phyloP scores from a whole-genome alignment of 2,113 vertebrate genomes.

The Mastomys coucha region DNA sequence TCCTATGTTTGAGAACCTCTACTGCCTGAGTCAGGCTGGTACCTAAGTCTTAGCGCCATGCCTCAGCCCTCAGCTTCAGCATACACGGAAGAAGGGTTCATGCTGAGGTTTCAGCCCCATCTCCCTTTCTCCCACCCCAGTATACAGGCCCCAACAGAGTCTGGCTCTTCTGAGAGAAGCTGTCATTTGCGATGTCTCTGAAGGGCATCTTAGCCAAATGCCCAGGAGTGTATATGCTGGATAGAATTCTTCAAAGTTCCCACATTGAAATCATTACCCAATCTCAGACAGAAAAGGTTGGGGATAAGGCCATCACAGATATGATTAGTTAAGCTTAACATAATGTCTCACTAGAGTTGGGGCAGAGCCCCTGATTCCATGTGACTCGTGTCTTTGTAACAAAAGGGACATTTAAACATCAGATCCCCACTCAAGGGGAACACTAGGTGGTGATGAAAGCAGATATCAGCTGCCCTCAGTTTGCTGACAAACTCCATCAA shows the following conservation, averaged over 20 bases:
- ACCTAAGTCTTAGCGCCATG: neutral
- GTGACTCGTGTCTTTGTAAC: neutral
- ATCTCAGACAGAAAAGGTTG: neutral
- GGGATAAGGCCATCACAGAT: neutral
- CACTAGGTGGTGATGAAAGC: neutral
- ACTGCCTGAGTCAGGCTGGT: neutral
- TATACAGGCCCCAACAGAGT: neutral
- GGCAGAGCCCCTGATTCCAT: neutral
- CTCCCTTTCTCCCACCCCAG: rapidly evolving
- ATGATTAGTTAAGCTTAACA: neutral
- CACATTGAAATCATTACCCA: neutral
- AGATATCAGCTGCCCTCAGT: neutral
- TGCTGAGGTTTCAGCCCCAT: neutral
- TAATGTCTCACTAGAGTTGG: neutral
- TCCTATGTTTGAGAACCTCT: neutral
- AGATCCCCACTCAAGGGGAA: neutral
- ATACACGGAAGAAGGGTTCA: neutral
- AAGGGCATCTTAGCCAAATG: rapidly evolving
- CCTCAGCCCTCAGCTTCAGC: rapidly evolving
- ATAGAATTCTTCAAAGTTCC: neutral
- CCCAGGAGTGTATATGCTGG: neutral
- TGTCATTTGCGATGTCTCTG: rapidly evolving
- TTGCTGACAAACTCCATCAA: neutral
- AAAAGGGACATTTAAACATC: neutral
- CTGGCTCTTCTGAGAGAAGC: neutral